Evolutionary conservation across 2,888 invertebrate species (phyloP).

Genomic region (Sinodicranocentrus sp.): DNA sequence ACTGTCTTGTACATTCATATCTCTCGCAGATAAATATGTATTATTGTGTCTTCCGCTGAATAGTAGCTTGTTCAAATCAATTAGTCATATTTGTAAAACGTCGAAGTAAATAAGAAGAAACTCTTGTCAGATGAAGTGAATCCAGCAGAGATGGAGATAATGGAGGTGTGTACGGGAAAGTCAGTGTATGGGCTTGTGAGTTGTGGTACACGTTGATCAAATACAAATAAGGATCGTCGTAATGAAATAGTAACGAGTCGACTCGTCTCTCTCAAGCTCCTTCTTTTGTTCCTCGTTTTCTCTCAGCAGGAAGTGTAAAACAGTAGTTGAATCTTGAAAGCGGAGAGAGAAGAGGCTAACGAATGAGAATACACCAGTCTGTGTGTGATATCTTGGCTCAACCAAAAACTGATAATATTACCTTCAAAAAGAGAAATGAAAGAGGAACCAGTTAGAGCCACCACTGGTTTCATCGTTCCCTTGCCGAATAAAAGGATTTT

Average conservation of each 20-base stretch:
- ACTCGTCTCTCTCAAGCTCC: not conserved
- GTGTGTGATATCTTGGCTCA: too few species aligned
- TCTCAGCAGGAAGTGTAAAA: conserved; percentile 63
- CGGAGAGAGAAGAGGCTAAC: not conserved
- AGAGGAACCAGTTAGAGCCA: too few species aligned
- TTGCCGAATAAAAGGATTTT: too few species aligned
- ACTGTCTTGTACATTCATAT: too few species aligned
- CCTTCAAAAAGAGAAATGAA: not conserved
- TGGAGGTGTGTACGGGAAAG: conserved; percentile 46
- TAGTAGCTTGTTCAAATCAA: conserved; percentile 65
- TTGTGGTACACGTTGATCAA: not conserved
- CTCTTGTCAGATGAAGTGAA: conserved; percentile 39
- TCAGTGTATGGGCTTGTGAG: not conserved
- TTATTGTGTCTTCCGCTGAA: not conserved
- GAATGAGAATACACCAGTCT: too few species aligned
- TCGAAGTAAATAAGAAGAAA: conserved; percentile 60
- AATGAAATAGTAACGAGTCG: too few species aligned
- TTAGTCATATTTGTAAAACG: conserved; percentile 72
- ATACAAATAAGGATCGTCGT: conserved; percentile 18
- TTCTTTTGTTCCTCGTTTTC: conserved; percentile 47
- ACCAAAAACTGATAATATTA: not conserved
- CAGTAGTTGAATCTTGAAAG: conserved; percentile 58
- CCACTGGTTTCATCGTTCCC: too few species aligned
- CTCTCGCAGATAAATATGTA: too few species aligned
- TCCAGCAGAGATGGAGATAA: conserved; percentile 50